Evolutionary conservation across 2,888 invertebrate genomes (phyloP).

Genomic region (Xestia xanthographa): DNA sequence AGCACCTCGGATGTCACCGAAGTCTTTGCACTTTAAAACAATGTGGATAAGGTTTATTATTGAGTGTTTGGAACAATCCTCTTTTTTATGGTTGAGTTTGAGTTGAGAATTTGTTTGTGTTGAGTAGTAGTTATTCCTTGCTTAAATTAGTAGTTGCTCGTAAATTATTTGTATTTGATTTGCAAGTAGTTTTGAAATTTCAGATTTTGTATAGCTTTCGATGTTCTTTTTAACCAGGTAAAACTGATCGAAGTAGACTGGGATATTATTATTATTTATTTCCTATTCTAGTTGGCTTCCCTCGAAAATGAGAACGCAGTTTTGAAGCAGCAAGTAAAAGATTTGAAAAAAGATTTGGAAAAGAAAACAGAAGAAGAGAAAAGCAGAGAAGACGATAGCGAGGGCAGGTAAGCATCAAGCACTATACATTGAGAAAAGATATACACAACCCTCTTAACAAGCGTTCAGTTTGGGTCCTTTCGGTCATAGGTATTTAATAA

Average conservation of each 20-base stretch:
- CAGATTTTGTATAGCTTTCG: neutral
- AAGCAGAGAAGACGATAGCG: conserved; percentile 78
- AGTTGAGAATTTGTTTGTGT: too few species aligned
- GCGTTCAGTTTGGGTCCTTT: neutral
- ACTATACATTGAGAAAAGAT: neutral
- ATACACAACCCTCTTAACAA: neutral
- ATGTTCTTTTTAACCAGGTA: neutral
- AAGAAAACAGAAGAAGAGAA: conserved; percentile 85
- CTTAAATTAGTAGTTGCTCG: neutral
- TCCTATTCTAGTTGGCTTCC: conserved; percentile 78
- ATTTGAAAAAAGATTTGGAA: conserved; percentile 85
- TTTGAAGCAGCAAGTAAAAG: conserved; percentile 82
- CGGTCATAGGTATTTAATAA: neutral
- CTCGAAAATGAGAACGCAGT: conserved; percentile 84
- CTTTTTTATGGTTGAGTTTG: neutral
- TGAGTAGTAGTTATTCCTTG: neutral
- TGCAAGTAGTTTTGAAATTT: conserved; percentile 10
- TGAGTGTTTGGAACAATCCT: neutral
- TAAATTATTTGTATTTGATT: conserved; percentile 18
- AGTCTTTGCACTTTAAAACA: neutral
- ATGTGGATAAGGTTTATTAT: neutral
- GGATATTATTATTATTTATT: neutral
- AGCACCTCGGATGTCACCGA: fast-evolving
- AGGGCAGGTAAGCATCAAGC: conserved; percentile 78
- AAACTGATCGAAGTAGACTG: neutral